These are phyloP conservation scores for Syrista parreyssii DNA, from an alignment of 2,888 invertebrate species.

Conservation along the genomic window DNA sequence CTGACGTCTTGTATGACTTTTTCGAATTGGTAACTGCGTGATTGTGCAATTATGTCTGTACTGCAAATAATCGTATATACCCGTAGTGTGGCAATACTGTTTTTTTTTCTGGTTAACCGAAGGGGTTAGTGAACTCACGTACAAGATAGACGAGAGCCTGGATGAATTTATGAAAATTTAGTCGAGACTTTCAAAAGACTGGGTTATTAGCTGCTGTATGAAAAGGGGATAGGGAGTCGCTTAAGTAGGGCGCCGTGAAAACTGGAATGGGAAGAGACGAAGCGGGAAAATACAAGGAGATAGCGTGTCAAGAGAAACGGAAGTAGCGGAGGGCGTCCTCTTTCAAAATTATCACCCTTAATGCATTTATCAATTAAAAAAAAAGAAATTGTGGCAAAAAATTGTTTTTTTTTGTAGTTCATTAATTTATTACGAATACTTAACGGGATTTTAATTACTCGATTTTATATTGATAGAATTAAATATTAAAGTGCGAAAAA, in stretches of 20 bases:
- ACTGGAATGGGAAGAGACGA: background rate
- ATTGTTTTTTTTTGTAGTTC: no score
- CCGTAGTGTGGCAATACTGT: background rate
- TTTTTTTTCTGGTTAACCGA: background rate
- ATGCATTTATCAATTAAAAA: background rate
- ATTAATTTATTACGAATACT: background rate
- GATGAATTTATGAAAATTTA: constrained; percentile 24
- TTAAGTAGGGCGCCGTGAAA: constrained; percentile 8
- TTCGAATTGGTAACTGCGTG: background rate
- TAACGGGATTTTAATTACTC: background rate
- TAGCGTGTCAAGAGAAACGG: constrained; percentile 17
- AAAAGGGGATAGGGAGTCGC: constrained; percentile 12
- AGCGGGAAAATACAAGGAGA: constrained; percentile 12
- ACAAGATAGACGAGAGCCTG: background rate
- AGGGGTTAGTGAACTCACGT: background rate
- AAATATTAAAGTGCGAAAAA: background rate
- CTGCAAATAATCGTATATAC: background rate
- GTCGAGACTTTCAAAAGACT: constrained; percentile 15
- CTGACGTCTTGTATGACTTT: background rate
- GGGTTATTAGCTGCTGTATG: constrained; percentile 20
- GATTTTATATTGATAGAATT: background rate
- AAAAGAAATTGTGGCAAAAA: no score
- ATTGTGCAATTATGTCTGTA: background rate
- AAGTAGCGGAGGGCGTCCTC: constrained; percentile 14
- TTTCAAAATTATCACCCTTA: background rate